Evolutionary conservation across 2,888 invertebrate genomes (phyloP).

Genomic region (Rhopalosiphum nymphaeae): DNA sequence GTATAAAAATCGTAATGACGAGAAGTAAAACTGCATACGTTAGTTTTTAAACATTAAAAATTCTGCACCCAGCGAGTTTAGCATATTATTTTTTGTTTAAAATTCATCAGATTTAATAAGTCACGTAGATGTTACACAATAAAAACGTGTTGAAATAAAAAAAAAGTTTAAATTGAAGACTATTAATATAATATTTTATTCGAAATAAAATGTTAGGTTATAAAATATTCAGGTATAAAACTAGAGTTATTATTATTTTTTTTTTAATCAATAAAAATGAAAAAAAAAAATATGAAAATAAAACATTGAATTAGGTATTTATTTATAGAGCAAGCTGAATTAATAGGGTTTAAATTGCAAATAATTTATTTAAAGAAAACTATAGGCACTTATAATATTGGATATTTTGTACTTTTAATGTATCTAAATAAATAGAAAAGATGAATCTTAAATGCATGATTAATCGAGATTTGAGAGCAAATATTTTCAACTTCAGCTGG

Average conservation of each 20-base stretch:
- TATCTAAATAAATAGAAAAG: too few relatives aligned
- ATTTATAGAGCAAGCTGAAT: not conserved
- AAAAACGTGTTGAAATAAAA: not conserved
- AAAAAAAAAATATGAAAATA: not conserved
- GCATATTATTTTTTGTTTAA: not conserved
- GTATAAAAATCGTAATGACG: not conserved
- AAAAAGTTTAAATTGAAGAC: not conserved
- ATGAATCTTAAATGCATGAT: not conserved
- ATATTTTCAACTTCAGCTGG: not conserved
- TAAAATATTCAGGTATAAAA: too few relatives aligned
- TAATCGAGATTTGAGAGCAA: not conserved
- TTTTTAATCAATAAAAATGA: not conserved
- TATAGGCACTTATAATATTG: not conserved
- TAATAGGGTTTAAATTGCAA: not conserved
- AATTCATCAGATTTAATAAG: slow-evolving; percentile 8
- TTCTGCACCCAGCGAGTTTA: not conserved
- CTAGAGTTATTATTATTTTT: not conserved
- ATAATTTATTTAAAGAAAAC: not conserved
- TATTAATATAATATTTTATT: not conserved
- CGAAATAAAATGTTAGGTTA: not conserved
- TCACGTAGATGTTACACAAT: slow-evolving; percentile 9
- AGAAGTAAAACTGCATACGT: slow-evolving; percentile 7
- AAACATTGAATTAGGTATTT: not conserved
- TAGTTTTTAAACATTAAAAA: slow-evolving; percentile 10
- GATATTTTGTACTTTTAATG: not conserved